These are phyloP conservation scores for Pseudachorutes palmiensis DNA, from an alignment of 1,140 invertebrate genomes.

Conservation along the genomic window DNA sequence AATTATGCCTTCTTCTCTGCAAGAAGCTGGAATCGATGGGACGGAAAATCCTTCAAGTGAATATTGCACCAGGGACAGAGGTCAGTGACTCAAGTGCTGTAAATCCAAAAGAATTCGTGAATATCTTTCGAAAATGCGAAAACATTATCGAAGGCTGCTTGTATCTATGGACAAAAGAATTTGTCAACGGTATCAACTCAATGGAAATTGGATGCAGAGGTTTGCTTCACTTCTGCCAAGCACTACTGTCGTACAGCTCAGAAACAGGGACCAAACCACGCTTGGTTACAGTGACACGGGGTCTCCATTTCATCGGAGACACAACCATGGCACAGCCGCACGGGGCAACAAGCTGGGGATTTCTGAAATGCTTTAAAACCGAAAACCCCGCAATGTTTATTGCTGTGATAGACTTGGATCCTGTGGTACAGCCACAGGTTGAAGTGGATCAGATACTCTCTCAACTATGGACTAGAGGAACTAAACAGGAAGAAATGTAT, in stretches of 20 bases:
- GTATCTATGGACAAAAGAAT: neutral
- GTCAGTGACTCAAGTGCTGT: no score
- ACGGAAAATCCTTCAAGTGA: no score
- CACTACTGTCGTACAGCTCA: neutral
- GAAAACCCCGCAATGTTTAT: slow-evolving; percentile 6
- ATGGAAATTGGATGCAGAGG: neutral
- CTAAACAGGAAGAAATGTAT: slow-evolving; percentile 14
- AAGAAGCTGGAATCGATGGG: no score
- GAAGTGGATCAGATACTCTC: slow-evolving; percentile 10
- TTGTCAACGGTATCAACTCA: neutral
- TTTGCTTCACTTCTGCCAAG: neutral
- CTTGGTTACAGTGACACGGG: neutral
- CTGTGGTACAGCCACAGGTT: neutral
- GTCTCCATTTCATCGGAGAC: slow-evolving; percentile 2
- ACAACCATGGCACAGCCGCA: neutral
- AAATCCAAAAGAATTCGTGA: no score
- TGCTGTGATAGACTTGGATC: neutral
- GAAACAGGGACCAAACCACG: neutral
- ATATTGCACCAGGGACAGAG: no score
- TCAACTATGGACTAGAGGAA: slow-evolving; percentile 15
- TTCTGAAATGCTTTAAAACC: slow-evolving; percentile 8
- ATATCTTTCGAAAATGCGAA: no score
- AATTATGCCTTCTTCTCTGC: neutral
- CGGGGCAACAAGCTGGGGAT: neutral
- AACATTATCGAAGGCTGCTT: neutral